These are phyloP conservation scores for Hyperopisus bebe DNA, from an alignment of 2,113 vertebrate genomes.

Conservation along the genomic window DNA sequence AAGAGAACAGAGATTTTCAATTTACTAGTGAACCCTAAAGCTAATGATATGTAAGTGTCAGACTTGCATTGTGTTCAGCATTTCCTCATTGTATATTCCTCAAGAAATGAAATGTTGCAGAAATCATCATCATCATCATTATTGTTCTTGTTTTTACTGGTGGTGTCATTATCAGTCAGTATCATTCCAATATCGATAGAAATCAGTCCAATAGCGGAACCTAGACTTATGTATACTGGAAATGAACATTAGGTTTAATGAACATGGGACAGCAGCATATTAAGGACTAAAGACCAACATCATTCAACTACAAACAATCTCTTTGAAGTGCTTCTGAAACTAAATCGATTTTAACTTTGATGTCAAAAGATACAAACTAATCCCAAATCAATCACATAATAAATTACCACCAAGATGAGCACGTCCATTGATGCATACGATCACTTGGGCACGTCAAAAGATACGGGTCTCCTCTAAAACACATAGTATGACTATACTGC, in stretches of 20 bases:
- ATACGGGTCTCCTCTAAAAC: neutral
- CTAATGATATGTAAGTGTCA: neutral
- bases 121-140: neutral
- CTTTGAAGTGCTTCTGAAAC: neutral
- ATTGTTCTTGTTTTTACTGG: neutral
- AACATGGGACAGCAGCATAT: neutral
- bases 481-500: neutral
- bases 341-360: neutral
- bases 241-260: neutral
- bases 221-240: neutral
- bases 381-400: neutral
- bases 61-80: neutral
- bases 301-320: neutral
- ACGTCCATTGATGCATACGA: neutral
- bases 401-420: neutral
- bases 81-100: neutral
- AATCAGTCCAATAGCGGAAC: neutral
- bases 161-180: neutral
- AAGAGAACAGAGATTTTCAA: neutral
- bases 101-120: neutral
- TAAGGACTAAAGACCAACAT: neutral
- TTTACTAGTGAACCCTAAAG: neutral
- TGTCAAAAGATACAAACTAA: neutral
- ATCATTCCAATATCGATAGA: neutral
- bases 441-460: neutral